Conservation (phyloP, 2,888 invertebrate species). For the Troides helena region DNA sequence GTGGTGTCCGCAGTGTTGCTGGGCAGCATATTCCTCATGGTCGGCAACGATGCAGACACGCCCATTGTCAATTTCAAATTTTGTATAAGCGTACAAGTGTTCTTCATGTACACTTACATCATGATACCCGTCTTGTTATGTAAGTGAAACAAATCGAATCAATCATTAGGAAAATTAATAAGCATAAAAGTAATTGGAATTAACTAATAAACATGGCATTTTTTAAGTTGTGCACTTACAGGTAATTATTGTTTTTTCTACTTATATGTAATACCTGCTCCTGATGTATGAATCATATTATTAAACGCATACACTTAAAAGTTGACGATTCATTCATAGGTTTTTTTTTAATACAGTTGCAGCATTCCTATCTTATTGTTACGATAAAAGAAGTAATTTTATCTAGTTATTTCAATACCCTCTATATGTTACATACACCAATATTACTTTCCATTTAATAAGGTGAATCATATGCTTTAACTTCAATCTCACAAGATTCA, state of each 20-base stretch:
- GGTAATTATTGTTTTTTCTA: too few species aligned
- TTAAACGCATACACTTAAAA: too few species aligned
- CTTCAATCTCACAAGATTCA: slow-evolving; percentile 12
- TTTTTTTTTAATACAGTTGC: too few species aligned
- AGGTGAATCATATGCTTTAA: background rate
- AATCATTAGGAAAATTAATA: background rate
- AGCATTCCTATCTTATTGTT: too few species aligned
- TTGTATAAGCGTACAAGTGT: slow-evolving; percentile 79
- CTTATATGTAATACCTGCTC: too few species aligned
- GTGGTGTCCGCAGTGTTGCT: slow-evolving; percentile 73
- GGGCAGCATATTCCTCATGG: slow-evolving; percentile 79
- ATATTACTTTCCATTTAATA: background rate
- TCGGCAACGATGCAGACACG: slow-evolving; percentile 78
- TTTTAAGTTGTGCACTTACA: too few species aligned
- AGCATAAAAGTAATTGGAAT: too few species aligned
- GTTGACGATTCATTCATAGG: too few species aligned
- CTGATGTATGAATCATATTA: too few species aligned
- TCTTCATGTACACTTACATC: slow-evolving; percentile 83
- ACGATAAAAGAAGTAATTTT: too few species aligned
- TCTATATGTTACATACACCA: background rate
- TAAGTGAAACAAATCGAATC: slow-evolving; percentile 60
- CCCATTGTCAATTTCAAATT: slow-evolving; percentile 82
- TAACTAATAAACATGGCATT: too few species aligned
- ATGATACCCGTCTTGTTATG: slow-evolving; percentile 82
- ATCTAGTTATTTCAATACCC: background rate